Percentiles rank a stretch among this genome's conserved stretches.
Evolutionary conservation across 2,113 vertebrate species (phyloP).

Genomic region (Colaptes auratus): DNA sequence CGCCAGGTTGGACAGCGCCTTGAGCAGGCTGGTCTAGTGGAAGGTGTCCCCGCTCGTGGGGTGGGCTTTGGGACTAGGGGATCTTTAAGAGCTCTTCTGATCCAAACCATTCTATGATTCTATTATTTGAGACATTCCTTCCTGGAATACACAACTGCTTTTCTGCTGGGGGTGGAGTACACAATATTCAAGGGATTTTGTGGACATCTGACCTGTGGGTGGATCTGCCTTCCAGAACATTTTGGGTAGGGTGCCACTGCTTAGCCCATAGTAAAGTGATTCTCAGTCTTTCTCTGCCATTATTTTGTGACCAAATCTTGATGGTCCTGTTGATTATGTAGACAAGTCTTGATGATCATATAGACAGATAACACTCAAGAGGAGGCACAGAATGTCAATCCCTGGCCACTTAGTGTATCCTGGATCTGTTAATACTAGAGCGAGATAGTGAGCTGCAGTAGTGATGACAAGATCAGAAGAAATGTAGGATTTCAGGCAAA

Average conservation of each 20-base stretch:
- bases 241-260: background rate
- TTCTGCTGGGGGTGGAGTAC: background rate
- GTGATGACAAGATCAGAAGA: background rate
- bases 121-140: background rate
- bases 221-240: rapidly evolving
- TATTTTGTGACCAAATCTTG: background rate
- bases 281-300: background rate
- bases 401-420: background rate
- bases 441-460: background rate
- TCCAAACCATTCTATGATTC: no score
- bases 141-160: background rate
- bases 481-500: background rate
- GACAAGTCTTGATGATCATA: background rate
- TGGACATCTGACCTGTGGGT: background rate
- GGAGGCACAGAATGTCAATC: rapidly evolving
- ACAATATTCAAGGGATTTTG: background rate
- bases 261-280: background rate
- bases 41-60: no score
- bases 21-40: no score
- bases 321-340: background rate
- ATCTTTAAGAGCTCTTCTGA: no score
- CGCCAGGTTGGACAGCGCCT: no score
- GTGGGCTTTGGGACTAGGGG: no score
- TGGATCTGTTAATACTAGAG: background rate
- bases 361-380: background rate